A percentile compares a stretch with the other conserved stretches of the same genome.
These are phyloP conservation scores for Acrocera orbiculus DNA, from an alignment of 2,888 invertebrate genomes.

Conservation along the genomic window DNA sequence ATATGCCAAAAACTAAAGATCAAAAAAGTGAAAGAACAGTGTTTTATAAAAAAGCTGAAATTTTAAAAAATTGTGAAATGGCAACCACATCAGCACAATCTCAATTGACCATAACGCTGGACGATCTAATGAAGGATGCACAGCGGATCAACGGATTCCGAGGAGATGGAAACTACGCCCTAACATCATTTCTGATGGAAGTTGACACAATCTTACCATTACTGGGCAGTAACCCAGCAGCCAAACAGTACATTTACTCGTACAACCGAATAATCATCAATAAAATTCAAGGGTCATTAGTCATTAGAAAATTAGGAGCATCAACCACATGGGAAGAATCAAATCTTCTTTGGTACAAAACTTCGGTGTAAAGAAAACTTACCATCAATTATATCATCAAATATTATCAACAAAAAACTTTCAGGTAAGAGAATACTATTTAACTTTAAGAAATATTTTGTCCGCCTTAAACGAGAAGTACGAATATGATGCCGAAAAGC, in stretches of 20 bases:
- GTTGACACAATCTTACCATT: slow-evolving; percentile 3
- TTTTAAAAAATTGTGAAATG: too few species aligned
- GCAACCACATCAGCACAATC: too few species aligned
- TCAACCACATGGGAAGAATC: slow-evolving; percentile 9
- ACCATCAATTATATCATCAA: slow-evolving; percentile 8
- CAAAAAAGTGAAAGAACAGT: too few species aligned
- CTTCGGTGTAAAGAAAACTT: slow-evolving; percentile 11
- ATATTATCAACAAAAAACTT: slow-evolving; percentile 6
- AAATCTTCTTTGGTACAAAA: slow-evolving; percentile 8
- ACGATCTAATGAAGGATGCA: too few species aligned
- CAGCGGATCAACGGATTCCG: slow-evolving; percentile 8
- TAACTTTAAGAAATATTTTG: slow-evolving; percentile 9
- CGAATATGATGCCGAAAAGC: slow-evolving; percentile 12
- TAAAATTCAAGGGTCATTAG: slow-evolving; percentile 13
- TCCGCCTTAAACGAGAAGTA: slow-evolving; percentile 12
- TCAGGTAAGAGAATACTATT: slow-evolving; percentile 10
- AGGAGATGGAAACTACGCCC: slow-evolving; percentile 6
- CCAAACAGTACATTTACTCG: slow-evolving; percentile 8
- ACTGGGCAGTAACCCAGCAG: slow-evolving; percentile 1
- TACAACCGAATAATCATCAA: slow-evolving; percentile 12
- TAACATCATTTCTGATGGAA: slow-evolving; percentile 6
- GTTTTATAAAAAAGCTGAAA: too few species aligned
- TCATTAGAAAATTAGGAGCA: slow-evolving; percentile 9
- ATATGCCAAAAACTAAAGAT: too few species aligned
- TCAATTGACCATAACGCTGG: too few species aligned